These are phyloP conservation scores for Exephanes ischioxanthus DNA, from an alignment of 2,888 invertebrate genomes.

Conservation along the genomic window DNA sequence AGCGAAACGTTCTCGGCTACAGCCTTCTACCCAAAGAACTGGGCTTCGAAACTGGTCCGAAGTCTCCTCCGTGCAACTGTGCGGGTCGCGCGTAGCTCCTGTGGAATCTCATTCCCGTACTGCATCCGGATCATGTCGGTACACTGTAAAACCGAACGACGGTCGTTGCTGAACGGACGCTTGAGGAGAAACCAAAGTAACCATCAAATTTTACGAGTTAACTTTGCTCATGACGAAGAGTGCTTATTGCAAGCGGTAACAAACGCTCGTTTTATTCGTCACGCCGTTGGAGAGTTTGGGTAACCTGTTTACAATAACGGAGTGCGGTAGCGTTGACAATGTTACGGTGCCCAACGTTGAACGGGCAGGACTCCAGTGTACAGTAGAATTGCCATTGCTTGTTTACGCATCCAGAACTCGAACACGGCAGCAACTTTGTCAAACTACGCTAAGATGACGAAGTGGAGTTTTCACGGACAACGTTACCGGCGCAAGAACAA, in stretches of 20 bases:
- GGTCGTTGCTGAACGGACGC: slow-evolving; percentile 17
- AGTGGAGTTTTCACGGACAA: not conserved
- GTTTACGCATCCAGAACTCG: not conserved
- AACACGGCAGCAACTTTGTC: not conserved
- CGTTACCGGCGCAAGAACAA: not conserved
- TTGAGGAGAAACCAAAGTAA: slow-evolving; percentile 36
- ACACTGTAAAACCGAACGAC: slow-evolving; percentile 40
- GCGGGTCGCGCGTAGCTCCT: not conserved
- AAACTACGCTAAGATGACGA: not conserved
- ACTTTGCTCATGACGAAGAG: slow-evolving; percentile 34
- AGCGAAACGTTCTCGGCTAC: not conserved
- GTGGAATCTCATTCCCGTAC: not conserved
- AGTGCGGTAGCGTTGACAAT: not conserved
- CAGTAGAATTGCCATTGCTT: not conserved
- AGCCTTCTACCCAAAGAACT: slow-evolving; percentile 29
- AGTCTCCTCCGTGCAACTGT: not conserved
- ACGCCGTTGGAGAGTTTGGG: not conserved
- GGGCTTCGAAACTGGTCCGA: not conserved
- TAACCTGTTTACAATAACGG: slow-evolving; percentile 34
- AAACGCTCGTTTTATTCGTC: slow-evolving; percentile 45
- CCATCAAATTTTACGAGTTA: slow-evolving; percentile 38
- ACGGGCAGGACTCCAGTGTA: not conserved
- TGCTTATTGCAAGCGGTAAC: slow-evolving; percentile 45
- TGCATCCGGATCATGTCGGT: slow-evolving; percentile 43
- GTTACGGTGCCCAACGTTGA: not conserved